A percentile compares a stretch with the other conserved stretches of the same genome.
Evolutionary conservation across 2,888 invertebrate species (phyloP).

Genomic region (Allolobophora icterica): DNA sequence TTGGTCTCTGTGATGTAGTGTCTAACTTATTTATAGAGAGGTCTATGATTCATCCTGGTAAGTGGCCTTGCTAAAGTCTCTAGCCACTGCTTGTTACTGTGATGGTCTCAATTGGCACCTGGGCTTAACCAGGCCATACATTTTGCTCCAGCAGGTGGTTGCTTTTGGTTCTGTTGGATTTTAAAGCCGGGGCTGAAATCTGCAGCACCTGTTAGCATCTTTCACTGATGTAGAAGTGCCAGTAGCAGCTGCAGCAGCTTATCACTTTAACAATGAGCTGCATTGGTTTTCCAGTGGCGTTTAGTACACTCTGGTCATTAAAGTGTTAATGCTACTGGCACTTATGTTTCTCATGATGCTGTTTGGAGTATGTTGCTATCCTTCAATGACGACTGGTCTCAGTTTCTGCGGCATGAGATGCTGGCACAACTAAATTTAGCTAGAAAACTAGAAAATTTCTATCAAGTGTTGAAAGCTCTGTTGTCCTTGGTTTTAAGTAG

Average conservation of each 20-base stretch:
- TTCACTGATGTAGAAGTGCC: conserved; percentile 8
- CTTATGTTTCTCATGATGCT: neutral
- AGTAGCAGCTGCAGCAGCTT: neutral
- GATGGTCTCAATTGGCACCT: neutral
- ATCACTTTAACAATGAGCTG: too few relatives aligned
- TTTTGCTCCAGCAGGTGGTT: neutral
- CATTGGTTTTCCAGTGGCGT: too few relatives aligned
- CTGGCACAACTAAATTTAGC: neutral
- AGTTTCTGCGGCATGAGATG: neutral
- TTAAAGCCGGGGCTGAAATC: neutral
- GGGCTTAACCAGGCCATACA: neutral
- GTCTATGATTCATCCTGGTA: neutral
- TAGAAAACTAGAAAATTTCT: neutral
- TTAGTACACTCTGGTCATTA: too few relatives aligned
- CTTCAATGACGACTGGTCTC: neutral
- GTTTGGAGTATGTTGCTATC: neutral
- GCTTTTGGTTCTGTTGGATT: neutral
- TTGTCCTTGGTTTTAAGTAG: neutral
- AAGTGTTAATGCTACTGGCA: neutral
- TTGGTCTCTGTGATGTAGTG: neutral
- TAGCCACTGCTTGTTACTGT: neutral
- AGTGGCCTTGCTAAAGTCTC: neutral
- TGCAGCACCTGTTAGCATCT: neutral
- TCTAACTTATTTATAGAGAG: neutral
- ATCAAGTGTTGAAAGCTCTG: neutral